Percentiles rank a stretch among this genome's conserved stretches.
phyloP scores from a whole-genome alignment of 2,888 invertebrate genomes.

The Pyrochroa serraticornis region DNA sequence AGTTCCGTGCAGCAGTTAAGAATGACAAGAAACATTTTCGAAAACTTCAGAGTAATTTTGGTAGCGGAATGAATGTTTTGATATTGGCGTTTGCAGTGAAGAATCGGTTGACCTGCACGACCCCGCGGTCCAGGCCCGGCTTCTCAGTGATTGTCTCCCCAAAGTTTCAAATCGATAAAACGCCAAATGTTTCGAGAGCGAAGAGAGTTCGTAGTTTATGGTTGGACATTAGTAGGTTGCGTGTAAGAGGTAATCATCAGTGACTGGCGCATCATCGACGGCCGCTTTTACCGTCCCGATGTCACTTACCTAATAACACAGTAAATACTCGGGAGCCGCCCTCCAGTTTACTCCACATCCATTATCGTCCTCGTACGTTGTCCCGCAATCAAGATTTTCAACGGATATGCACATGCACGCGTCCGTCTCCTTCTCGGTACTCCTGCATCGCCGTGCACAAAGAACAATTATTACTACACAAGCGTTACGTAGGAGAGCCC shows the following conservation, averaged over 20 bases:
- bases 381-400: slow-evolving; percentile 22
- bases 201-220: slow-evolving; percentile 6
- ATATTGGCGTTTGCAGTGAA: no score
- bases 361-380: slow-evolving; percentile 11
- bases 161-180: no score
- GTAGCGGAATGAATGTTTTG: no score
- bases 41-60: no score
- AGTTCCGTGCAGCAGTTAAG: no score
- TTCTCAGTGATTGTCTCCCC: no score
- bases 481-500: background rate
- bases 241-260: slow-evolving; percentile 28
- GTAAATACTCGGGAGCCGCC: slow-evolving; percentile 19
- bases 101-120: no score
- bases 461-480: no score
- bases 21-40: no score
- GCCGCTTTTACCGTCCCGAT: slow-evolving; percentile 25
- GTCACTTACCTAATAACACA: slow-evolving; percentile 29
- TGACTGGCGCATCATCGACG: slow-evolving; percentile 19
- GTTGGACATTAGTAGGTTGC: slow-evolving; percentile 27
- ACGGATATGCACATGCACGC: slow-evolving; percentile 24
- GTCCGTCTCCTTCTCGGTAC: slow-evolving; percentile 13
- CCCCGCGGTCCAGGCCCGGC: no score
- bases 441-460: background rate
- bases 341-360: slow-evolving; percentile 26
- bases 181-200: no score